Base-by-base conservation (phyloP, 2,113 vertebrate genomes). In the Platichthys stellatus region DNA sequence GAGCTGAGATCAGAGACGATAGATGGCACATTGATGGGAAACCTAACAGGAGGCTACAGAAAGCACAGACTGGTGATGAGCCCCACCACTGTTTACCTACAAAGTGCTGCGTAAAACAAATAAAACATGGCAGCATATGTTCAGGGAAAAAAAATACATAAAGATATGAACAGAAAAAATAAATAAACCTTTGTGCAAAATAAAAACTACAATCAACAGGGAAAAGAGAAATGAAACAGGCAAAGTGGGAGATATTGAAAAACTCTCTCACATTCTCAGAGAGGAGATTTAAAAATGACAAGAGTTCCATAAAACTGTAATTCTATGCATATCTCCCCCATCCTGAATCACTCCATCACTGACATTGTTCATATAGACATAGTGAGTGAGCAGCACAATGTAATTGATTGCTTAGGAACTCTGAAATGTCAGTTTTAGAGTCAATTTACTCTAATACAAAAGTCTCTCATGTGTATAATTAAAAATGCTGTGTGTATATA, bases 391-490 rank as follows among this genome's bases (percentile, higher is more conserved):
- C 57, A 47, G 28, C 49, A n/a, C 15, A 17, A 21, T 57, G 17
- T 49, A 70, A 45, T 31, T 43, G 47, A 61, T 58, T 79, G 69
- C 60, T 64, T 74, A 43, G 35, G 28, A 73, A 68, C 65, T 74
- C 45, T 17, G 38, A 84, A 53, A 62, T 58, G 62, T 74, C 63
- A 38, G 38, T 66, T 51, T 40, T 21, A 43, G 28, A 0, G 10
- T 4, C 1, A 4, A 59, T 31, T 38, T 40, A n/a, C 67, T 63
- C 9, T 63, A n/a, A 69, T 70, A 64, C 18, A 75, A 64, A 78
- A 66, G 23, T 60, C 17, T 28, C 28, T 69, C 35, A 69, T 73
- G 58, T 72, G 31, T 2, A 14, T 51, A 15, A 78, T 60, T 35
- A 20, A 21, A 54, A 59, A 63, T 31, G 21, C 17, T 35, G 10